These are phyloP conservation scores for Manis pentadactyla DNA, from an alignment of 2,797 vertebrate species.

Conservation along the genomic window DNA sequence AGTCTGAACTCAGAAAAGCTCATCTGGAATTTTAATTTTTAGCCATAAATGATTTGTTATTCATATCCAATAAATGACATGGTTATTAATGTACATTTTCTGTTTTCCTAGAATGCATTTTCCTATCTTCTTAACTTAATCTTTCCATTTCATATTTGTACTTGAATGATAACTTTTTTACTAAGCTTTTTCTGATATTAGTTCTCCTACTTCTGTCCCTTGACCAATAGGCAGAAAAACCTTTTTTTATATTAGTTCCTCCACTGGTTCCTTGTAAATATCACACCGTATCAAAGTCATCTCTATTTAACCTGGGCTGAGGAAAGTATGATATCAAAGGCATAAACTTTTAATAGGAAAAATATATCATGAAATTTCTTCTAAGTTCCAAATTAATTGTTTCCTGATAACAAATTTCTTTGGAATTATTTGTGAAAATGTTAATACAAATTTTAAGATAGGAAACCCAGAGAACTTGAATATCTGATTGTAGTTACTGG, in stretches of 20 bases:
- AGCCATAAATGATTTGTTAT: neutral
- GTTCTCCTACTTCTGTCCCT: neutral
- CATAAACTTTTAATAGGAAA: neutral
- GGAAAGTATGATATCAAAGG: neutral
- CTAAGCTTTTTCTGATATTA: neutral
- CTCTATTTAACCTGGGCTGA: neutral
- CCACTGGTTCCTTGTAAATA: neutral
- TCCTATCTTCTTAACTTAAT: neutral
- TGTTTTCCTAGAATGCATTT: neutral
- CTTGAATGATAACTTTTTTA: neutral
- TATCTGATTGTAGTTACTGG: neutral
- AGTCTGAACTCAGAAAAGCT: neutral
- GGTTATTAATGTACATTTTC: neutral
- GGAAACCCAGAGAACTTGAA: neutral
- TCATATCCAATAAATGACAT: neutral
- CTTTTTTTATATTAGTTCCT: neutral
- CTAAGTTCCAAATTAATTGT: neutral
- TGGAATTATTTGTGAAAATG: neutral
- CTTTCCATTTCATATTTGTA: neutral
- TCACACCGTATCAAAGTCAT: neutral
- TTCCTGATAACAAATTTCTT: neutral
- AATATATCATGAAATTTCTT: neutral
- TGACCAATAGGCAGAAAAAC: neutral
- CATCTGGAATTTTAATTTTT: neutral
- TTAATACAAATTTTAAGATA: neutral